Evolutionary conservation across 1,140 invertebrate genomes (phyloP).

Genomic region (Eupeodes corollae): DNA sequence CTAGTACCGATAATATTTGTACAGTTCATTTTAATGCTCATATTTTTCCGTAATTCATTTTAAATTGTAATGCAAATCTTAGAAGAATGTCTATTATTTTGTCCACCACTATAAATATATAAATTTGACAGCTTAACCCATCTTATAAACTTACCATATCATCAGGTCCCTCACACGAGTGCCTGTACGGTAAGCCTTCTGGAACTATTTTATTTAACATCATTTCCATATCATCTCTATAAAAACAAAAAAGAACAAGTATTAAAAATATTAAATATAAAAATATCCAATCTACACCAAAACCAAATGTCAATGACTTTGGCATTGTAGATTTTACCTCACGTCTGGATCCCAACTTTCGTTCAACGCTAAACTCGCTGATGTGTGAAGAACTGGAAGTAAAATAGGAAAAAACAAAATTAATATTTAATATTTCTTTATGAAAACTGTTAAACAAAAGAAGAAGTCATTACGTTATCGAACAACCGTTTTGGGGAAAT

Average conservation of each 20-base stretch:
- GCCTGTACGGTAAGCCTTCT: constrained; percentile 87
- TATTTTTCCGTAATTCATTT: too few species aligned
- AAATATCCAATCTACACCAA: too few species aligned
- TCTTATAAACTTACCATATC: constrained; percentile 95
- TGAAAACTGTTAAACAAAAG: too few species aligned
- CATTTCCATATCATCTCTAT: constrained; percentile 92
- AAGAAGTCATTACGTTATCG: too few species aligned
- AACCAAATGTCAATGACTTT: too few species aligned
- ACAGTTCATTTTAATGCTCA: too few species aligned
- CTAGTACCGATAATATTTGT: too few species aligned
- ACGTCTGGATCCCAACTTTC: constrained; percentile 98
- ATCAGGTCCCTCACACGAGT: constrained; percentile 94
- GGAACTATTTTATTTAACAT: constrained; percentile 98
- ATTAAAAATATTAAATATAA: constrained; percentile 6
- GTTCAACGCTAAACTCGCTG: constrained; percentile 90
- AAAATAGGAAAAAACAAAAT: constrained; percentile 1
- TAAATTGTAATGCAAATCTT: too few species aligned
- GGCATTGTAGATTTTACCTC: constrained; percentile 25
- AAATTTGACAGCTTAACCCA: too few species aligned
- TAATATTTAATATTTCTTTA: not conserved
- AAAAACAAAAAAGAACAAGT: not conserved
- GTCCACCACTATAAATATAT: too few species aligned
- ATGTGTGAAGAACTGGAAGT: constrained; percentile 88
- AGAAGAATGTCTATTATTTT: too few species aligned
- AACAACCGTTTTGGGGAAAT: too few species aligned